Base-by-base conservation (phyloP, 2,888 invertebrate genomes). In the Patella ulyssiponensis region DNA sequence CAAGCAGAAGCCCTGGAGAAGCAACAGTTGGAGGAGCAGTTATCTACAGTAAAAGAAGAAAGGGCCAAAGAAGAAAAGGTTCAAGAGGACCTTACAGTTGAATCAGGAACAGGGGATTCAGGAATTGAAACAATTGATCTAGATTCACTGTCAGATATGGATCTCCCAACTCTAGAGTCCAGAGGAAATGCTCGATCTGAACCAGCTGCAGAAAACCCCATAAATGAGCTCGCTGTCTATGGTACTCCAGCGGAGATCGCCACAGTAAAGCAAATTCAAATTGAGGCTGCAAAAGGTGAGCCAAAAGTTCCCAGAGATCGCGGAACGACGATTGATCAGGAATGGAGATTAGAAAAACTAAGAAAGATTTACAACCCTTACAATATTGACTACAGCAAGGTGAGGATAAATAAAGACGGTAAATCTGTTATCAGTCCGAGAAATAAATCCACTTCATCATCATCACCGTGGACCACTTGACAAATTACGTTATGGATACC, bases 101-200 rank as follows among this genome's bases (percentile, higher is more conserved):
- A 64, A 23, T 23, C 23, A 3, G 23, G 64, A 11, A 64, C 64
- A 12, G 23, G 23, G 11, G 64, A 64, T 64, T 64, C 64, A 3
- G 64, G 64, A 20, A 64, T 64, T 20, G 64, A 64, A 64, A 64
- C 64, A 1, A 64, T 64, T 64, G 64, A 64, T 64, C 23, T 64
- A 12, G 64, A 64, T 64, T 64, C 64, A 64, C 12, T 64, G 20
- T 64, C 64, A 17, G 64, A 64, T 11, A 23, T 14, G 12, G 64
- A 64, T 11, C 12, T 12, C 7, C 64, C 20, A 64, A 20, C 20
- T 23, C 64, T 23, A 12, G 20, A 20, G 20, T 20, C 64, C 64
- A 23, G 23, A 64, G 4, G 23, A 64, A 20, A 23, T 23, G 64
- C 11, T 12, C 20, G 20, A 20, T 11, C 11, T 1, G 20, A 23